Conservation (phyloP, 2,888 invertebrate species). For the Brenthis hecate region DNA sequence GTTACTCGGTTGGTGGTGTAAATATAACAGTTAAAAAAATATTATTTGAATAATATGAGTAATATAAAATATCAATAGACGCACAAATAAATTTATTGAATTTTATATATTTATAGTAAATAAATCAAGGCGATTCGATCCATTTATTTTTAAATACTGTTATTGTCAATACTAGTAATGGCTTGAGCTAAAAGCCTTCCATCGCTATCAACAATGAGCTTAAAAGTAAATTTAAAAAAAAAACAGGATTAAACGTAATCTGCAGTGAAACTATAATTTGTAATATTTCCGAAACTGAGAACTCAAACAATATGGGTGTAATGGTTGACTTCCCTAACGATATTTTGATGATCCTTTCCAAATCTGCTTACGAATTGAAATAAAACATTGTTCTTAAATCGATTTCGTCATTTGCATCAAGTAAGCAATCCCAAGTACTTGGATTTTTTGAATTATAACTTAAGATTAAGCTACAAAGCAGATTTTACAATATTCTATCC, state of each 20-base stretch:
- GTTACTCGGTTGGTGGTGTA: too few species aligned
- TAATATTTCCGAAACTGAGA: slow-evolving; percentile 21
- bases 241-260: neutral
- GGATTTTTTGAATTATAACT: neutral
- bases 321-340: slow-evolving; percentile 36
- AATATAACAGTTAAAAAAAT: too few species aligned
- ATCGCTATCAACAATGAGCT: neutral
- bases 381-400: slow-evolving; percentile 12
- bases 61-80: too few species aligned
- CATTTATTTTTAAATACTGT: too few species aligned
- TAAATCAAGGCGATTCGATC: too few species aligned
- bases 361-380: slow-evolving; percentile 17
- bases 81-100: too few species aligned
- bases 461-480: neutral
- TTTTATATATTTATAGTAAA: too few species aligned
- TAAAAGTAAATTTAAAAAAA: neutral
- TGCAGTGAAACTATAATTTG: slow-evolving; percentile 24
- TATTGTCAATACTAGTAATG: neutral
- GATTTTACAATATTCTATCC: too few species aligned
- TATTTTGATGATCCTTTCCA: slow-evolving; percentile 33
- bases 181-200: neutral
- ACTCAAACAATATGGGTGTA: slow-evolving; percentile 29
- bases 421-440: neutral
- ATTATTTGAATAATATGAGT: too few species aligned
- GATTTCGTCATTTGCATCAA: neutral